These are phyloP conservation scores for Cliona cf. orientalis DNA, from an alignment of 37 sponge, comb jelly and placozoan genomes.

Conservation along the genomic window DNA sequence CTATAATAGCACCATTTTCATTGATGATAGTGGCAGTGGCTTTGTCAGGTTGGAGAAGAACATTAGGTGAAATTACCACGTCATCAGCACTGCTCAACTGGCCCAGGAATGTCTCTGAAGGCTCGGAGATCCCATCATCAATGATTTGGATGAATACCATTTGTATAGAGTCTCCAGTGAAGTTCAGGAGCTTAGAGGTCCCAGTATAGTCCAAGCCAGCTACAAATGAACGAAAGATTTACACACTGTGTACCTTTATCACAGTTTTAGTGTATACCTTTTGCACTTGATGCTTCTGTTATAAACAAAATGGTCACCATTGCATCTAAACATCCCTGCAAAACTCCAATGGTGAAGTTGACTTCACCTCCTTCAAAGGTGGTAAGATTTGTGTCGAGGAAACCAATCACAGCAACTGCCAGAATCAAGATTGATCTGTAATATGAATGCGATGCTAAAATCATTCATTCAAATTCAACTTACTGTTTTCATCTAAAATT, in stretches of 20 bases:
- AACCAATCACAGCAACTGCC: not conserved
- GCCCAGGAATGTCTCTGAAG: not conserved
- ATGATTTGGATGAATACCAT: not conserved
- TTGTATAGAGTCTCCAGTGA: too few species aligned
- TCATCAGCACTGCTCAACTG: not conserved
- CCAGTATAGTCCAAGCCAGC: not conserved
- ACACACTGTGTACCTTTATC: too few species aligned
- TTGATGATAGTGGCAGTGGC: not conserved
- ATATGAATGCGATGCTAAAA: too few species aligned
- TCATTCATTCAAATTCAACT: too few species aligned
- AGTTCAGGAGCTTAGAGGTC: not conserved
- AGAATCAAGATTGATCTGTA: too few species aligned
- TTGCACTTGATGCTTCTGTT: not conserved
- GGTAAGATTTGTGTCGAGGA: not conserved
- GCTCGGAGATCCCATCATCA: not conserved
- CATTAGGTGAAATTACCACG: too few species aligned
- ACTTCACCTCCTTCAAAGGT: not conserved
- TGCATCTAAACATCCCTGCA: not conserved
- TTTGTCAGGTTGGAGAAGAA: not conserved
- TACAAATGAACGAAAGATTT: too few species aligned
- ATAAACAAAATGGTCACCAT: not conserved
- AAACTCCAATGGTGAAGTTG: not conserved
- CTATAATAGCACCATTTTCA: not conserved
- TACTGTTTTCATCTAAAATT: not conserved
- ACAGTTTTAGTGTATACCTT: not conserved